These are phyloP conservation scores for Rhagonycha lutea DNA, from an alignment of 2,888 invertebrate species.

Conservation along the genomic window DNA sequence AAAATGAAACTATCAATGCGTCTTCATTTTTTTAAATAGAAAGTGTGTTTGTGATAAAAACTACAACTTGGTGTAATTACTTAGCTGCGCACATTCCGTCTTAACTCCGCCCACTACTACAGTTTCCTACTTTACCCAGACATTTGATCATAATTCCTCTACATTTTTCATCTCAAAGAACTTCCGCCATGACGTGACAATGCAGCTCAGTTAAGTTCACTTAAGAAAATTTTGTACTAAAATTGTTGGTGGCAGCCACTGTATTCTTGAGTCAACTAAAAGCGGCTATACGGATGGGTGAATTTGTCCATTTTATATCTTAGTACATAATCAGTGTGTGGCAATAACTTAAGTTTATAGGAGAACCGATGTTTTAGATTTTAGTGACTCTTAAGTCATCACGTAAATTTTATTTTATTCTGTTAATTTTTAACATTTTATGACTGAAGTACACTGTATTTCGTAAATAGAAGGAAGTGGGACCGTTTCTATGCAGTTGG, in stretches of 20 bases:
- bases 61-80: neutral
- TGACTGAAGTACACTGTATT: neutral
- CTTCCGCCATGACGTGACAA: neutral
- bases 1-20: neutral
- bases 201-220: too few relatives aligned
- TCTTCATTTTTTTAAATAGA: neutral
- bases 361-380: neutral
- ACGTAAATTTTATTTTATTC: neutral
- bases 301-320: neutral
- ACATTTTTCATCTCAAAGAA: neutral
- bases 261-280: too few relatives aligned
- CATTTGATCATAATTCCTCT: neutral
- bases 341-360: neutral
- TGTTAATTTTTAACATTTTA: neutral
- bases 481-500: neutral
- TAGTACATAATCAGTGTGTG: neutral
- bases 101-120: neutral
- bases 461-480: neutral
- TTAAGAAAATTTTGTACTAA: too few relatives aligned
- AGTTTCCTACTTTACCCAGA: neutral
- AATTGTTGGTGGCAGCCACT: too few relatives aligned
- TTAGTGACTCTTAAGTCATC: neutral
- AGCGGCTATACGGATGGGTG: neutral
- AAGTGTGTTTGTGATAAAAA: neutral
- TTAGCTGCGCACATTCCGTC: neutral